Percentiles rank a stretch among this genome's conserved stretches.
phyloP scores from a whole-genome alignment of 2,797 vertebrate species.

The Sus cebifrons region DNA sequence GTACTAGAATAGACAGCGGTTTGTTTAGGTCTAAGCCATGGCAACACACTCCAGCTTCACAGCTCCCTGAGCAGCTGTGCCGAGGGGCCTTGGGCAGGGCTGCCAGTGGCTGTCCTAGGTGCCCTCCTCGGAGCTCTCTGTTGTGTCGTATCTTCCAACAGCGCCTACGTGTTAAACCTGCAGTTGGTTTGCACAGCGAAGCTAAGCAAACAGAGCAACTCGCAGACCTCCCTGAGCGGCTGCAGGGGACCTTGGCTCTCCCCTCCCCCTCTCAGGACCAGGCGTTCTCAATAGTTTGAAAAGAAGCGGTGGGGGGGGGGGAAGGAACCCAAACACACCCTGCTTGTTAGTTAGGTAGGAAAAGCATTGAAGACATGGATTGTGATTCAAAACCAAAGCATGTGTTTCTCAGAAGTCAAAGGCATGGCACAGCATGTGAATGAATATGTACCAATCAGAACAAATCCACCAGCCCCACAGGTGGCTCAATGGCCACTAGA shows the following conservation, averaged over 20 bases:
- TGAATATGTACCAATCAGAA: no score
- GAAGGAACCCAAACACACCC: background rate
- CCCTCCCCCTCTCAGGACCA: background rate
- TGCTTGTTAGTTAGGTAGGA: background rate
- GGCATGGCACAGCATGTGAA: background rate
- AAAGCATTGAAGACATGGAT: background rate
- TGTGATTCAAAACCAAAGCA: constrained; percentile 29
- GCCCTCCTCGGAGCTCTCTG: background rate
- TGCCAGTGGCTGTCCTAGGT: accelerated
- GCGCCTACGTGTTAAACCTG: constrained; percentile 81
- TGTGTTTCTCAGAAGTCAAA: background rate
- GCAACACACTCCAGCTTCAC: constrained; percentile 82
- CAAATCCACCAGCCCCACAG: background rate
- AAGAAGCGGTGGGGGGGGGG: background rate
- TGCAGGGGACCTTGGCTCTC: constrained; percentile 31
- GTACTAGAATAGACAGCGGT: constrained; percentile 72
- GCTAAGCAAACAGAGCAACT: constrained; percentile 82
- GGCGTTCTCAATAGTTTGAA: constrained; percentile 11
- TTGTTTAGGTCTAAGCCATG: constrained; percentile 84
- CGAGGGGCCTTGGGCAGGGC: background rate
- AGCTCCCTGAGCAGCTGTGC: constrained; percentile 73
- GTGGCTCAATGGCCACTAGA: background rate
- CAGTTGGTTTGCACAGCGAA: constrained; percentile 80
- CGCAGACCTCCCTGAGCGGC: constrained; percentile 26
- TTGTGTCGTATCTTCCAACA: constrained; percentile 69